Evolutionary conservation across 2,797 vertebrate genomes (phyloP).

Genomic region (Tarsius wallacei): DNA sequence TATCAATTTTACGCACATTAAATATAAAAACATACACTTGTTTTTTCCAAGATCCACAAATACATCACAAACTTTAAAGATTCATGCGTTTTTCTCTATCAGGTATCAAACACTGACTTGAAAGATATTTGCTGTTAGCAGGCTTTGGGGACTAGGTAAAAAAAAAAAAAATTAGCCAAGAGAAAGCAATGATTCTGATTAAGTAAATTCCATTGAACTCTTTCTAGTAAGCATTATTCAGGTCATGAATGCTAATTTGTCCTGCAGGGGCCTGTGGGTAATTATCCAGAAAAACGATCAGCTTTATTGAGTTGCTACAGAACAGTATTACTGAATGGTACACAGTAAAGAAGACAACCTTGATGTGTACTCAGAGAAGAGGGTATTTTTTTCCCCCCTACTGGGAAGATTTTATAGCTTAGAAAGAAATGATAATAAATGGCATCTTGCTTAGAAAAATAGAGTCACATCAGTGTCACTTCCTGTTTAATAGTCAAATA

Average conservation of each 20-base stretch:
- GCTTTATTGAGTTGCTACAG: constrained; percentile 92
- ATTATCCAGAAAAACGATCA: constrained; percentile 93
- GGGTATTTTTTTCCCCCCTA: constrained; percentile 41
- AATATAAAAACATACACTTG: constrained; percentile 61
- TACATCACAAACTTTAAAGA: constrained; percentile 75
- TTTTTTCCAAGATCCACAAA: constrained; percentile 71
- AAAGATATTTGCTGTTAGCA: constrained; percentile 88
- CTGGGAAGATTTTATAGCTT: constrained; percentile 72
- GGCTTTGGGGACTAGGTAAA: constrained; percentile 83
- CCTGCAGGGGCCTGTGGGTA: constrained; percentile 93
- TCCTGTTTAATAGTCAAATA: constrained; percentile 87
- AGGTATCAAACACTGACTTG: constrained; percentile 85
- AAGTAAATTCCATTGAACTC: constrained; percentile 94
- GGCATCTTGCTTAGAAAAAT: constrained; percentile 82
- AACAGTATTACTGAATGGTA: constrained; percentile 89
- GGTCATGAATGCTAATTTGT: constrained; percentile 94
- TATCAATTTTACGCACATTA: background rate
- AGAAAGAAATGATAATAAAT: constrained; percentile 82
- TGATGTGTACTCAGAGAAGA: constrained; percentile 84
- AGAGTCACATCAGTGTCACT: constrained; percentile 81
- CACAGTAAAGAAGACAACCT: constrained; percentile 89
- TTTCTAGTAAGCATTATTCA: constrained; percentile 94
- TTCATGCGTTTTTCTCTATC: constrained; percentile 73
- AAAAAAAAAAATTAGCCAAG: constrained; percentile 87
- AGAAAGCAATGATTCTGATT: constrained; percentile 92